phyloP scores from a whole-genome alignment of 2,888 invertebrate species.

The Eueremaeus valkanovi region DNA sequence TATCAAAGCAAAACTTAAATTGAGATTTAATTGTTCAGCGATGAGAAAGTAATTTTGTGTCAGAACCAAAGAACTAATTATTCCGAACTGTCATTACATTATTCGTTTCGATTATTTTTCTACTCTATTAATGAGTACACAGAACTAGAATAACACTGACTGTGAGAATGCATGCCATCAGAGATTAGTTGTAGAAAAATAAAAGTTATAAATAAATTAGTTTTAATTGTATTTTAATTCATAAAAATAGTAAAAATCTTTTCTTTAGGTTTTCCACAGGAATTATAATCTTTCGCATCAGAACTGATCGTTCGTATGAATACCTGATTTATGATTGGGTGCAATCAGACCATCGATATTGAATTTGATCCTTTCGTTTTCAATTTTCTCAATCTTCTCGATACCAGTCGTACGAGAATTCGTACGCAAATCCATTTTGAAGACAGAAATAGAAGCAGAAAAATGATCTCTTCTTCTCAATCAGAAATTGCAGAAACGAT shows the following conservation, averaged over 20 bases:
- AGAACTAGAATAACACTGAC: constrained; percentile 34
- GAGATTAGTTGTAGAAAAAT: not conserved
- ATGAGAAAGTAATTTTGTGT: constrained; percentile 31
- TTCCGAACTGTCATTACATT: not conserved
- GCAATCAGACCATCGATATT: constrained; percentile 43
- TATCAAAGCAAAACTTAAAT: not conserved
- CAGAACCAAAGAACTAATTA: too few relatives aligned
- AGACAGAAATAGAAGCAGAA: too few relatives aligned
- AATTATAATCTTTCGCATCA: too few relatives aligned
- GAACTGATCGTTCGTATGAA: too few relatives aligned
- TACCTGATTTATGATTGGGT: constrained; percentile 18
- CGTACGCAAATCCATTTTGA: constrained; percentile 39
- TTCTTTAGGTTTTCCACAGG: too few relatives aligned
- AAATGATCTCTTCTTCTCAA: too few relatives aligned
- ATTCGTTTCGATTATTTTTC: not conserved
- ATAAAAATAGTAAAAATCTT: too few relatives aligned
- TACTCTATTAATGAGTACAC: constrained; percentile 19
- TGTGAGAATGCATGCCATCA: not conserved
- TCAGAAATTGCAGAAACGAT: too few relatives aligned
- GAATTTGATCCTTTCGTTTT: constrained; percentile 40
- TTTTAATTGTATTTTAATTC: too few relatives aligned
- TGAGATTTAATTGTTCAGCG: constrained; percentile 26
- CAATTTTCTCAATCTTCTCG: constrained; percentile 10
- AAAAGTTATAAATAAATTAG: not conserved
- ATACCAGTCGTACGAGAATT: constrained; percentile 30